phyloP scores from a whole-genome alignment of 2,113 vertebrate species.

The Octodon degus region DNA sequence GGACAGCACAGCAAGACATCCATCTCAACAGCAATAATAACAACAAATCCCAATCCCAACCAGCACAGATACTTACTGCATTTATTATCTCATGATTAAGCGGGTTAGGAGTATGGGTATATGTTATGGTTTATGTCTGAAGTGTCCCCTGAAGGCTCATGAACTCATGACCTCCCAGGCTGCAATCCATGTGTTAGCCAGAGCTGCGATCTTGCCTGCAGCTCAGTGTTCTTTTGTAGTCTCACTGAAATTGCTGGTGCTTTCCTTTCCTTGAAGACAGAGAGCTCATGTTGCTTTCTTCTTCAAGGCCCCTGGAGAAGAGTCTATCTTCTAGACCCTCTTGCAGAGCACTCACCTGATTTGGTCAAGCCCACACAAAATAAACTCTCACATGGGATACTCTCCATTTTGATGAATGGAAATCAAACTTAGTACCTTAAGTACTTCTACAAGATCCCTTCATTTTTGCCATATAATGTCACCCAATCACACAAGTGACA shows the following conservation, averaged over 20 bases:
- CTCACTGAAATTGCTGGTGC: neutral
- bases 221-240: neutral
- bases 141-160: neutral
- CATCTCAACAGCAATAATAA: neutral
- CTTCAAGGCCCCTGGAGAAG: neutral
- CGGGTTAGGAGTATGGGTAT: neutral
- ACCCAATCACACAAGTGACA: neutral
- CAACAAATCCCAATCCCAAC: neutral
- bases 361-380: neutral
- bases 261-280: neutral
- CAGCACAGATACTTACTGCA: neutral
- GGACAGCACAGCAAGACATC: neutral
- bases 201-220: neutral
- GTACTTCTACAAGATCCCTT: neutral
- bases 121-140: neutral
- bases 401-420: neutral
- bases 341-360: neutral
- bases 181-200: neutral
- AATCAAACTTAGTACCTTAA: slow-evolving; percentile 18
- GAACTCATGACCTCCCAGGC: neutral
- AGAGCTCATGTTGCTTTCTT: neutral
- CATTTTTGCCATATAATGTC: neutral
- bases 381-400: neutral
- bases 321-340: neutral
- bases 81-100: neutral